Conservation (phyloP, 2,113 vertebrate genomes). For the Mobula birostris region DNA sequence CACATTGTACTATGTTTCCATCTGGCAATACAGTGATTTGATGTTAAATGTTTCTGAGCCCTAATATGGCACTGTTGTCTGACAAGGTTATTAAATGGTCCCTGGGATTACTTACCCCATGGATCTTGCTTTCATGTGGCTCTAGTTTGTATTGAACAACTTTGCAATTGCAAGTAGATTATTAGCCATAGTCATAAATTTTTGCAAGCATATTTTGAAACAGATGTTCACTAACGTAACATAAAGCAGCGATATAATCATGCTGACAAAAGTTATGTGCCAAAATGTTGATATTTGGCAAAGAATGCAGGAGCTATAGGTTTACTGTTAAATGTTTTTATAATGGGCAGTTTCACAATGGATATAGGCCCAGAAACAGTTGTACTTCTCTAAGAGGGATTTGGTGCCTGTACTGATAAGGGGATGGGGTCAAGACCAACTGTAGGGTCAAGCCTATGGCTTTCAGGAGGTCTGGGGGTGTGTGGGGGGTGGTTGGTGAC, state of each 20-base stretch:
- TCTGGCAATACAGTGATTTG: background rate
- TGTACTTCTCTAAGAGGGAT: too few species aligned
- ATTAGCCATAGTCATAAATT: background rate
- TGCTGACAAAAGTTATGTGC: background rate
- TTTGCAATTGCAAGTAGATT: background rate
- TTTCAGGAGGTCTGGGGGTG: too few species aligned
- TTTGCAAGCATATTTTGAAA: background rate
- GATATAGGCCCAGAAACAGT: background rate
- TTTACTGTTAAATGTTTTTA: background rate
- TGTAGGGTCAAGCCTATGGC: too few species aligned
- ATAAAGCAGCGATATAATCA: background rate
- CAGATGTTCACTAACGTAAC: background rate
- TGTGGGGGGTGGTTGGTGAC: too few species aligned
- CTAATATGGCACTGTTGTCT: background rate
- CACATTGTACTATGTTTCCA: background rate
- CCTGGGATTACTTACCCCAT: background rate
- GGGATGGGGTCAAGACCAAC: too few species aligned
- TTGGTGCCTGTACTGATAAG: too few species aligned
- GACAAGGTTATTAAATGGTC: background rate
- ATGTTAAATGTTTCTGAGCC: background rate
- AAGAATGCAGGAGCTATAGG: background rate
- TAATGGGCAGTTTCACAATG: background rate
- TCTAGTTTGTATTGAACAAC: background rate
- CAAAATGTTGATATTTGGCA: background rate
- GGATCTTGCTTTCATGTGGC: conserved; percentile 8